Evolutionary conservation across 2,113 vertebrate genomes (phyloP).

Genomic region (Chionis minor): DNA sequence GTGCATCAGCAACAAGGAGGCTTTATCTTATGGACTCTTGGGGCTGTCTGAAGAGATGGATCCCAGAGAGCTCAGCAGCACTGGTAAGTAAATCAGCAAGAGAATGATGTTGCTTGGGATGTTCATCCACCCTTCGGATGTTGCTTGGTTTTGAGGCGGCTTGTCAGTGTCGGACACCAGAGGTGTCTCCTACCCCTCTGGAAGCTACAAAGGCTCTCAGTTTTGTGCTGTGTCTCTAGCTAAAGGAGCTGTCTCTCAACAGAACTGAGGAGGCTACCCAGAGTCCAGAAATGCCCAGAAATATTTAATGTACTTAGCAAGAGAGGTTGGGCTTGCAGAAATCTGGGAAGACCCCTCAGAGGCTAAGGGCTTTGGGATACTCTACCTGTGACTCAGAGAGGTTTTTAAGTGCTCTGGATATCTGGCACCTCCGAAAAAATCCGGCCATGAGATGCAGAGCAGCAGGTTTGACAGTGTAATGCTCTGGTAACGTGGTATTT

Average conservation of each 20-base stretch:
- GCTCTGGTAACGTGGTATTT: rapidly evolving
- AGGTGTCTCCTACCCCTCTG: not conserved
- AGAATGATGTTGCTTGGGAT: not conserved
- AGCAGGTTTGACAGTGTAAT: not conserved
- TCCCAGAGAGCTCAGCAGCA: not conserved
- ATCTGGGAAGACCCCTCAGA: rapidly evolving
- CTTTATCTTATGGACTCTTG: not conserved
- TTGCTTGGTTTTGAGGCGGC: not conserved
- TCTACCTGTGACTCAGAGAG: not conserved
- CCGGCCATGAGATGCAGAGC: not conserved
- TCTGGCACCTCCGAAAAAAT: not conserved
- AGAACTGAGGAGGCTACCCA: not conserved
- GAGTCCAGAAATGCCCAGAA: not conserved
- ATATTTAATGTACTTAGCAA: not conserved
- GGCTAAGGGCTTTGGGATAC: not conserved
- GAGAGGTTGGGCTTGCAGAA: not conserved
- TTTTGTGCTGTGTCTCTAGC: not conserved
- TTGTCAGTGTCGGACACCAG: not conserved
- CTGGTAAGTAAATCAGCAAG: not conserved
- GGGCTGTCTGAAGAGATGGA: not conserved
- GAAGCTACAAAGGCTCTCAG: not conserved
- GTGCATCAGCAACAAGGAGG: not conserved
- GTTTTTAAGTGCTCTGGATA: not conserved
- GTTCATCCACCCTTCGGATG: rapidly evolving
- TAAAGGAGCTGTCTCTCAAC: not conserved